phyloP scores from a whole-genome alignment of 2,113 vertebrate species.

The Antechinus stuartii region DNA sequence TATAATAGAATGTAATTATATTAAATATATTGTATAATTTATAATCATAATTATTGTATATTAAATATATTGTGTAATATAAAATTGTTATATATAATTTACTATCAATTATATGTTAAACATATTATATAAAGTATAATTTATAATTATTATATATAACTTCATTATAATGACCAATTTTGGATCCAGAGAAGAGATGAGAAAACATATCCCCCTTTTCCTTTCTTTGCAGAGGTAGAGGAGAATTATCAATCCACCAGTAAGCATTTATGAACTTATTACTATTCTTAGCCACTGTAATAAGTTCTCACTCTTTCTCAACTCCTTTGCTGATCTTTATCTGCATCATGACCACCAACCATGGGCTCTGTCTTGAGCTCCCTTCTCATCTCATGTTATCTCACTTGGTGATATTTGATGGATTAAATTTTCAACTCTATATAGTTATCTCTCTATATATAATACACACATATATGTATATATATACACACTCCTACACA shows the following conservation, averaged over 20 bases:
- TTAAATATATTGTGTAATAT: not conserved
- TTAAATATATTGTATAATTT: not conserved
- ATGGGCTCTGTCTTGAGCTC: not conserved
- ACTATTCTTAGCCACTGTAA: not conserved
- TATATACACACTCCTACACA: no score
- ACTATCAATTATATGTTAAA: no score
- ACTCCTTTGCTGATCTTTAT: not conserved
- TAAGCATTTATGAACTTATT: not conserved
- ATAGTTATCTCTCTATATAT: not conserved
- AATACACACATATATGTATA: not conserved
- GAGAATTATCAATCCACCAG: not conserved
- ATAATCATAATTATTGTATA: no score
- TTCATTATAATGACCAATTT: not conserved
- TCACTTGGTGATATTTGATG: not conserved
- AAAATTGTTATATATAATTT: no score
- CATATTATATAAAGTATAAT: not conserved
- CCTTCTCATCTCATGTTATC: not conserved
- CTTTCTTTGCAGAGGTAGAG: not conserved
- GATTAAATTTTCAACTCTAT: not conserved
- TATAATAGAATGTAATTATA: no score
- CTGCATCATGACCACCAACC: not conserved
- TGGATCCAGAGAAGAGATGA: not conserved
- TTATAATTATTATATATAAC: not conserved
- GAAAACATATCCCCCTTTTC: not conserved
- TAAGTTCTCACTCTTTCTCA: not conserved